Evolutionary conservation across 30 jellyfish, hydroid and myxozoan genomes (phyloP), one percentile per base, ranked within the genome.

Genomic region (Rhopilema esculentum): DNA sequence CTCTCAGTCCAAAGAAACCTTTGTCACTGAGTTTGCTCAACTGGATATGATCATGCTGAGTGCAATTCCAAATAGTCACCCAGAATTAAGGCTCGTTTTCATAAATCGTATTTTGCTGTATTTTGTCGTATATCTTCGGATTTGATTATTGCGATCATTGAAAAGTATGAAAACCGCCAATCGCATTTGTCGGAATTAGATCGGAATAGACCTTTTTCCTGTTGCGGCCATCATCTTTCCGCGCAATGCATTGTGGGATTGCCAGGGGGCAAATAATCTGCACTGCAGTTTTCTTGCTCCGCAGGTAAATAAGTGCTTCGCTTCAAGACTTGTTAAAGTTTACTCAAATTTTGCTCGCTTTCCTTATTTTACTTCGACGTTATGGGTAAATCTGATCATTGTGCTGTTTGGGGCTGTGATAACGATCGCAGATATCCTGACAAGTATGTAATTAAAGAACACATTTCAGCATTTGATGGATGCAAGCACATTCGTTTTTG

Each of bases 331-430:
- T 63, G 72, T 63, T 63, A 63, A 63, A 63, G 72, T 63, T 63
- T 63, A 63, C 72, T 63, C 29, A 63, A 63, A 63, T 63, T 63
- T 63, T 63, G 29, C 72, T 63, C 72, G 72, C 72, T 63, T 63
- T 63, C 72, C 29, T n/a, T 24, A 63, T 19, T 63, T 63, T 63
- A 72, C 27, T 30, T 40, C 67, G 27, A 9, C 27, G 22, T 72
- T 72, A 40, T 72, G 66, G 83, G 67, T 72, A 29, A 72, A 29
- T 40, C 83, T 27, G 66, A 72, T 72, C 83, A 72, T 31, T 72
- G 83, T 72, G 83, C 83, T 72, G 83, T 72, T 72, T 27, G 83
- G 83, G 83, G 83, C n/a, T 72, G 83, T 72, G 83, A 72, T 31
- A 72, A 72, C 29, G 83, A 72, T 72, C 83, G 66, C 83, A 72